Evolutionary conservation across 2,888 invertebrate genomes (phyloP).

Genomic region (Mythimna vitellina): DNA sequence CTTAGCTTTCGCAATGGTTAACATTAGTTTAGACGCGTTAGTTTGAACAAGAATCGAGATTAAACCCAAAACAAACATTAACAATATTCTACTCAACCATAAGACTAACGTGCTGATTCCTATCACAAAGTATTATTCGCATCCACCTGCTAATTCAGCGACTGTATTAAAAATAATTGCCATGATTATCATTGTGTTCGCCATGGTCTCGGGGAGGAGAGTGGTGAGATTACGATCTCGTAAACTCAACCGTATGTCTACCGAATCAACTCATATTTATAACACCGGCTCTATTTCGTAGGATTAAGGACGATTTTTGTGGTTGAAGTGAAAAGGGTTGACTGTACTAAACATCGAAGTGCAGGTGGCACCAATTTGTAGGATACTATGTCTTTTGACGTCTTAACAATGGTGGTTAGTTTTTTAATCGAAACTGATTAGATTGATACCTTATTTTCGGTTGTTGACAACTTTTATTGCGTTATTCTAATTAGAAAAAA

Average conservation of each 20-base stretch:
- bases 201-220: constrained; percentile 3
- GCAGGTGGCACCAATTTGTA: constrained; percentile 33
- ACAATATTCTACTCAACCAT: not conserved
- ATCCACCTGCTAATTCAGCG: constrained; percentile 42
- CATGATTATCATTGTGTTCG: constrained; percentile 13
- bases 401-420: constrained; percentile 21
- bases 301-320: not conserved
- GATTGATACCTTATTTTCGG: not conserved
- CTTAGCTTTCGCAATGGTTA: not conserved
- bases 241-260: not conserved
- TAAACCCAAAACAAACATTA: not conserved
- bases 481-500: constrained; percentile 2
- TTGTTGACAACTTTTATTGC: not conserved
- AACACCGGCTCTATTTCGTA: not conserved
- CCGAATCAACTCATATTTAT: not conserved
- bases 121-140: constrained; percentile 17
- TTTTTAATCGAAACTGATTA: constrained; percentile 16
- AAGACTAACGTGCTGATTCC: constrained; percentile 13
- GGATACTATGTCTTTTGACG: constrained; percentile 8
- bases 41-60: not conserved
- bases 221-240: constrained; percentile 26
- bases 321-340: not conserved
- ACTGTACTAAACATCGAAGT: not conserved
- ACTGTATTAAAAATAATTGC: constrained; percentile 23
- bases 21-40: not conserved